phyloP scores from a whole-genome alignment of 2,797 vertebrate genomes.

The Netta rufina region DNA sequence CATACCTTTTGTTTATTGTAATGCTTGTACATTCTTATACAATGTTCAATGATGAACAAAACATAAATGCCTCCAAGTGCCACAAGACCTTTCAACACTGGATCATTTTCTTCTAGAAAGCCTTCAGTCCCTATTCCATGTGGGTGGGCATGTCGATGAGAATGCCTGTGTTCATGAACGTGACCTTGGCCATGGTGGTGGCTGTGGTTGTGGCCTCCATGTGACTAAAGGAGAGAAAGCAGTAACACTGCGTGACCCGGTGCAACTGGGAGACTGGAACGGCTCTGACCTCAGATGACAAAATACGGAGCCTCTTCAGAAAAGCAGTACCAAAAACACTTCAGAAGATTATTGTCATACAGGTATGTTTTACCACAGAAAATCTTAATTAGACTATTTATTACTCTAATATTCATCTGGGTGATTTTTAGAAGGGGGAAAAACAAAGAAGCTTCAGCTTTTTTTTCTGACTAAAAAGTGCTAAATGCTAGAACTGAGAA shows the following conservation, averaged over 20 bases:
- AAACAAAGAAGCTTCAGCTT: not conserved
- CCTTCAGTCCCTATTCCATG: constrained; percentile 34
- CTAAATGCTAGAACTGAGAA: not conserved
- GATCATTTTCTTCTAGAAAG: constrained; percentile 85
- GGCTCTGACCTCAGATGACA: not conserved
- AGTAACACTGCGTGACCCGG: not conserved
- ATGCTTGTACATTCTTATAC: constrained; percentile 95
- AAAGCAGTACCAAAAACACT: not conserved
- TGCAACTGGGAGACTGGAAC: not conserved
- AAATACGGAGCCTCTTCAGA: not conserved
- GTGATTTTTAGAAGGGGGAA: not conserved
- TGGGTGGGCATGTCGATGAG: constrained; percentile 69
- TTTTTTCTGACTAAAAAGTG: not conserved
- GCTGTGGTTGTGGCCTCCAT: constrained; percentile 88
- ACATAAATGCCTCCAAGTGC: constrained; percentile 95
- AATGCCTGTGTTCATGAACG: constrained; percentile 67
- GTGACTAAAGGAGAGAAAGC: constrained; percentile 79
- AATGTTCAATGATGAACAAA: constrained; percentile 97
- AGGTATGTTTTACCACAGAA: accelerated
- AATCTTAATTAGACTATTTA: not conserved
- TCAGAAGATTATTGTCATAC: not conserved
- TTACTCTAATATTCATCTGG: not conserved
- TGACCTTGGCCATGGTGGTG: constrained; percentile 57
- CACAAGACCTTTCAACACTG: constrained; percentile 94
- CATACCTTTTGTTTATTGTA: constrained; percentile 89